These are phyloP conservation scores for Lepus europaeus DNA, from an alignment of 2,113 vertebrate species.

Conservation along the genomic window DNA sequence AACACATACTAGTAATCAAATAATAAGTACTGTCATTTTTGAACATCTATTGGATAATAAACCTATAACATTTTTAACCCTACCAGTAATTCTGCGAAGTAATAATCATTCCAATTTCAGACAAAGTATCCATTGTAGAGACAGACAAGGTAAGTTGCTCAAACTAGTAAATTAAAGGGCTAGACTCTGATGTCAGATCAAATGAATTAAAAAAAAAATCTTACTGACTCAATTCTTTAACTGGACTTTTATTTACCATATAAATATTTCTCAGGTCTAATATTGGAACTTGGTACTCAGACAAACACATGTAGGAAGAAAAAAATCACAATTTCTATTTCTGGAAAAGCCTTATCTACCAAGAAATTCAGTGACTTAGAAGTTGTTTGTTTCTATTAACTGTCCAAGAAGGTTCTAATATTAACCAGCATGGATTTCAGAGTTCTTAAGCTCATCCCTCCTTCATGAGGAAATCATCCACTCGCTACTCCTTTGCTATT, in stretches of 20 bases:
- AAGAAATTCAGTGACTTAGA: neutral
- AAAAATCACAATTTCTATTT: neutral
- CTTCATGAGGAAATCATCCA: neutral
- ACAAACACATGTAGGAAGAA: neutral
- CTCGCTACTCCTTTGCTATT: neutral
- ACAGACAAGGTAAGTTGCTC: neutral
- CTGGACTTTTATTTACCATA: constrained; percentile 23
- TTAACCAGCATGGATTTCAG: neutral
- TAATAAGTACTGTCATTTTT: neutral
- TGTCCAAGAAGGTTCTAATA: neutral
- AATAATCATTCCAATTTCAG: neutral
- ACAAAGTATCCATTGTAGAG: neutral
- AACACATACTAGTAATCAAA: neutral
- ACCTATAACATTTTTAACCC: neutral
- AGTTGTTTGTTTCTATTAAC: neutral
- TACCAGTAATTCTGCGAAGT: neutral
- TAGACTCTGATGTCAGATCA: neutral
- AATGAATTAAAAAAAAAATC: neutral
- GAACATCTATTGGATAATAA: neutral
- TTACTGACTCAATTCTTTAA: neutral
- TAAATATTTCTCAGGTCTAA: constrained; percentile 18
- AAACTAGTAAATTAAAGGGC: neutral
- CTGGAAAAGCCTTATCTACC: neutral
- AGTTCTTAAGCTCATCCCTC: neutral
- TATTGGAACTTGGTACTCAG: neutral